Evolutionary conservation across 2,797 vertebrate species (phyloP).

Genomic region (Lindbergichthys nudifrons): DNA sequence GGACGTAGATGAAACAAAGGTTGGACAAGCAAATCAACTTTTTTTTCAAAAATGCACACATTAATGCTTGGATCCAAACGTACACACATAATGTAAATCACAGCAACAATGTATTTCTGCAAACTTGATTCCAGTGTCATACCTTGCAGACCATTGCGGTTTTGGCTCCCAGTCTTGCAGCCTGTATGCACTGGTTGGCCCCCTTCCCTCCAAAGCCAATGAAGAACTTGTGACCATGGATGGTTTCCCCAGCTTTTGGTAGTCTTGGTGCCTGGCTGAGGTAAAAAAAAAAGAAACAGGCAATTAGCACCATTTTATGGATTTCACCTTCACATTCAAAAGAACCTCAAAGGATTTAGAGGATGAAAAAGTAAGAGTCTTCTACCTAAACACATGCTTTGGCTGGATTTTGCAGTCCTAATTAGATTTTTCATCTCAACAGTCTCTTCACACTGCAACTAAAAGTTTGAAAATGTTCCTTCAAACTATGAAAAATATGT

Average conservation of each 20-base stretch:
- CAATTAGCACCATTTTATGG: constrained; percentile 81
- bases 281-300: constrained; percentile 51
- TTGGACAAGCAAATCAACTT: constrained; percentile 17
- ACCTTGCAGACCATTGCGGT: constrained; percentile 96
- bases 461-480: constrained; percentile 32
- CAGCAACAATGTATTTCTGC: neutral
- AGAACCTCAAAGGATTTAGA: neutral
- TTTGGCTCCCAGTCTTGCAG: constrained; percentile 91
- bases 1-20: constrained; percentile 38
- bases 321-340: constrained; percentile 2
- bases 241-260: constrained; percentile 94
- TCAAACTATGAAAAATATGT: constrained; percentile 40
- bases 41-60: constrained; percentile 9
- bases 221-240: constrained; percentile 95
- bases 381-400: neutral
- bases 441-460: constrained; percentile 6
- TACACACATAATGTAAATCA: constrained; percentile 1
- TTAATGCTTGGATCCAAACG: constrained; percentile 3
- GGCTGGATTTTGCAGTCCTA: neutral
- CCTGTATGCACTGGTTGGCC: constrained; percentile 97
- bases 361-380: neutral
- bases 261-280: constrained; percentile 90
- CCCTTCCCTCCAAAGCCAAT: constrained; percentile 98
- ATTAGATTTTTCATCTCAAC: neutral
- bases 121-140: constrained; percentile 32